A percentile compares a stretch with the other conserved stretches of the same genome.
Evolutionary conservation across 2,797 vertebrate genomes (phyloP).

Genomic region (Anniella stebbinsi): DNA sequence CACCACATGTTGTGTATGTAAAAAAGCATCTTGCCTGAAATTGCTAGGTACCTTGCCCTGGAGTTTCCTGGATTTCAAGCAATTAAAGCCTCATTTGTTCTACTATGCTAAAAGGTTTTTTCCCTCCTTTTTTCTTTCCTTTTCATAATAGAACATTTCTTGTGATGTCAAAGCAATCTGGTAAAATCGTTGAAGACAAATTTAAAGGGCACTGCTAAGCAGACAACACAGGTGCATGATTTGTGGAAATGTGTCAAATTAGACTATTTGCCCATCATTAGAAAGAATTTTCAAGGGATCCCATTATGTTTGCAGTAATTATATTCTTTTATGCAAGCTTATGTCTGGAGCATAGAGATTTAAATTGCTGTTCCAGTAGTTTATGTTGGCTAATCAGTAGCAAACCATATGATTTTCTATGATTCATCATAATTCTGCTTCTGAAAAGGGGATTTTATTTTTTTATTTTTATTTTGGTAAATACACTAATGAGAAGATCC

Average conservation of each 20-base stretch:
- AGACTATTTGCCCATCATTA: conserved; percentile 22
- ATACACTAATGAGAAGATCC: conserved; percentile 37
- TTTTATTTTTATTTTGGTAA: conserved; percentile 8
- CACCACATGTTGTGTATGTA: not conserved
- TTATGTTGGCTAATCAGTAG: conserved; percentile 51
- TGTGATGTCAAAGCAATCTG: conserved; percentile 8
- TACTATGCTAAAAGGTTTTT: not conserved
- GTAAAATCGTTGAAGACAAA: conserved; percentile 41
- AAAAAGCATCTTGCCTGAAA: not conserved
- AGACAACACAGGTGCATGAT: conserved; percentile 12
- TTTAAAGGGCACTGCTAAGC: conserved; percentile 27
- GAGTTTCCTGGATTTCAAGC: conserved; percentile 30
- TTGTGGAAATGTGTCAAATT: conserved; percentile 44
- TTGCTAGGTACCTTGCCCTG: not conserved
- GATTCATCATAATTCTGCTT: conserved; percentile 29
- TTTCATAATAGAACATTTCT: conserved; percentile 23
- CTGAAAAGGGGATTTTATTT: conserved; percentile 30
- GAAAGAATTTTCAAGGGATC: conserved; percentile 33
- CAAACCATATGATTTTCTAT: conserved; percentile 39
- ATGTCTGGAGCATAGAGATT: conserved; percentile 26
- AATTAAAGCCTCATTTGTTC: conserved; percentile 35
- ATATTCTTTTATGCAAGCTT: conserved; percentile 37
- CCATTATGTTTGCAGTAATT: conserved; percentile 42
- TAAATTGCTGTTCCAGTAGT: conserved; percentile 47
- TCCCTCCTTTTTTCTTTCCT: too few relatives aligned